Conservation (phyloP, 2,113 vertebrate genomes). For the Tychaedon coryphoeus region DNA sequence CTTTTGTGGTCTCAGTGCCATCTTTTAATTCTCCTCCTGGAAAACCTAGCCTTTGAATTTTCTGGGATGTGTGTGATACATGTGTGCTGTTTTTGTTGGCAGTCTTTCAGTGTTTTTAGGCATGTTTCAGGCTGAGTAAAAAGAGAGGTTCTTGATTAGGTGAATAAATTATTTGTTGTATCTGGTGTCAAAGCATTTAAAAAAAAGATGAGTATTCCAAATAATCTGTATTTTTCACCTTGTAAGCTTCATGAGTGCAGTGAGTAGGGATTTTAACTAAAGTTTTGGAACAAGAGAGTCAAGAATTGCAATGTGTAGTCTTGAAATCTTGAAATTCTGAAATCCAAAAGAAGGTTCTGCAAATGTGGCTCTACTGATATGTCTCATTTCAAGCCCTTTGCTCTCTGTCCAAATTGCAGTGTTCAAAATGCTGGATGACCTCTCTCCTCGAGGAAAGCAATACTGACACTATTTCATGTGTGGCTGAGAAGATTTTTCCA, state of each 20-base stretch:
- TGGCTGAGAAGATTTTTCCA: not conserved
- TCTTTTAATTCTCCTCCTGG: not conserved
- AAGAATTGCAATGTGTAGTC: not conserved
- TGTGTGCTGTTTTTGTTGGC: not conserved
- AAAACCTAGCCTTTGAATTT: not conserved
- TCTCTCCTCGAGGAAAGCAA: not conserved
- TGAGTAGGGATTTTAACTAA: not conserved
- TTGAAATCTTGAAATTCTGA: not conserved
- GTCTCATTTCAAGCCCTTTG: not conserved
- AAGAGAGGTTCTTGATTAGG: not conserved
- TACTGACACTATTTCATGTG: not conserved
- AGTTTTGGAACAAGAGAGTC: not conserved
- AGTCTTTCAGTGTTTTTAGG: not conserved
- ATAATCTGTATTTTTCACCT: not conserved
- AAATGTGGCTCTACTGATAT: not conserved
- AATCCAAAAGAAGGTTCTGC: not conserved
- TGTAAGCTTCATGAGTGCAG: not conserved
- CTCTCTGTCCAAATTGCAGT: not conserved
- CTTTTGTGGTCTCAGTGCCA: not conserved
- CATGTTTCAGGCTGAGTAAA: not conserved
- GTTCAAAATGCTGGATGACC: not conserved
- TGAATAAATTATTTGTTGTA: not conserved
- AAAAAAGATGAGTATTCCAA: not conserved
- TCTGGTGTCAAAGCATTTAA: not conserved
- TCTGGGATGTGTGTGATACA: not conserved